phyloP scores from a whole-genome alignment of 2,113 vertebrate species.

The Callionymus lyra region DNA sequence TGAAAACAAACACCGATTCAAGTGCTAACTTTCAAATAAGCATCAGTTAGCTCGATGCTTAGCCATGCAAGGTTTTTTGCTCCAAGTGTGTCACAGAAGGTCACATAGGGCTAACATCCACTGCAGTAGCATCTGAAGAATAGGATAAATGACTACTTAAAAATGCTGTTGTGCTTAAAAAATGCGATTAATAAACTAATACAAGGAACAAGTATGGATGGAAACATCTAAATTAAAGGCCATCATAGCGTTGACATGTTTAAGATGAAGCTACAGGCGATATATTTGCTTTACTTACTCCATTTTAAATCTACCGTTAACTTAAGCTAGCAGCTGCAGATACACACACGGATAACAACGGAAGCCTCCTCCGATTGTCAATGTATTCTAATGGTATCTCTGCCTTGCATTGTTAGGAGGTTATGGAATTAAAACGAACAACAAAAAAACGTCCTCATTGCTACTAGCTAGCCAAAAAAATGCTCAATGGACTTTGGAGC shows the following conservation, averaged over 20 bases:
- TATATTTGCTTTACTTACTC: too few relatives aligned
- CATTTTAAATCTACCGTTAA: conserved; percentile 10
- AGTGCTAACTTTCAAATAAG: too few relatives aligned
- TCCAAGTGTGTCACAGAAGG: conserved; percentile 14
- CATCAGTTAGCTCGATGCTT: too few relatives aligned
- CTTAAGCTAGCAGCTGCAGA: conserved; percentile 16
- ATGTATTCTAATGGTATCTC: neutral
- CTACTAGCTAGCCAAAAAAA: conserved; percentile 49
- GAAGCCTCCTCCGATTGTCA: conserved; percentile 1
- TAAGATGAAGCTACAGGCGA: too few relatives aligned
- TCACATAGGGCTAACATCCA: conserved; percentile 28
- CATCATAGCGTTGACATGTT: too few relatives aligned
- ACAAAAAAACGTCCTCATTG: conserved; percentile 31
- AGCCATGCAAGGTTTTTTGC: neutral
- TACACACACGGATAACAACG: conserved; percentile 10
- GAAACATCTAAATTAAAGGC: too few relatives aligned
- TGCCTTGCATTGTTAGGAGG: conserved; percentile 14
- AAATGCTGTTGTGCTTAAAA: too few relatives aligned
- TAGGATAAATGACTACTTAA: neutral
- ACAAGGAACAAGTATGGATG: neutral
- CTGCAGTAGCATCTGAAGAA: conserved; percentile 7
- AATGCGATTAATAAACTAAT: conserved; percentile 1
- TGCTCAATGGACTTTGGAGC: conserved; percentile 55
- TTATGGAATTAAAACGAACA: conserved; percentile 36
- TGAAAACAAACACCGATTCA: too few relatives aligned